phyloP scores from a whole-genome alignment of 2,113 vertebrate species.

The Scomber japonicus region DNA sequence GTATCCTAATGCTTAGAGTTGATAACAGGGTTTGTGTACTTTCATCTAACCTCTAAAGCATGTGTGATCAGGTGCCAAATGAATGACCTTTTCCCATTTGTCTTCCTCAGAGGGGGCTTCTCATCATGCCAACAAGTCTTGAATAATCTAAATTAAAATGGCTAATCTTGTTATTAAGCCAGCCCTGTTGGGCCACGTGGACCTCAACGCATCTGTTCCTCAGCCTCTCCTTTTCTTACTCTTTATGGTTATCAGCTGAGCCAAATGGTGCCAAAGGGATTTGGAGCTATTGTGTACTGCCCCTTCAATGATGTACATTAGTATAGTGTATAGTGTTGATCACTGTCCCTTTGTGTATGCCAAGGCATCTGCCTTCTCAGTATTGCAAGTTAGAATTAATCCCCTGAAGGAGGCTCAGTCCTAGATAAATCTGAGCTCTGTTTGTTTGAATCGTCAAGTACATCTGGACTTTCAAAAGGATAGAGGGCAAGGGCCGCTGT shows the following conservation, averaged over 20 bases:
- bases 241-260: constrained; percentile 43
- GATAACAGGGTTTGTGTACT: constrained; percentile 37
- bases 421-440: constrained; percentile 44
- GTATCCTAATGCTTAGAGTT: constrained; percentile 16
- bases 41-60: constrained; percentile 23
- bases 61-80: constrained; percentile 61
- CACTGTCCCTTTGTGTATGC: constrained; percentile 48
- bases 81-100: constrained; percentile 57
- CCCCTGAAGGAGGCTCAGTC: constrained; percentile 39
- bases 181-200: constrained; percentile 62
- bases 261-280: constrained; percentile 51
- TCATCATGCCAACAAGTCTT: constrained; percentile 55
- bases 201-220: constrained; percentile 62
- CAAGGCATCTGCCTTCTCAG: constrained; percentile 49
- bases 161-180: constrained; percentile 83
- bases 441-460: constrained; percentile 49
- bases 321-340: constrained; percentile 44
- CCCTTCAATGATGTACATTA: constrained; percentile 58
- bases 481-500: constrained; percentile 34
- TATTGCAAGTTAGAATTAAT: constrained; percentile 55
- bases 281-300: constrained; percentile 38
- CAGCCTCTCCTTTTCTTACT: constrained; percentile 36
- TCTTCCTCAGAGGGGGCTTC: constrained; percentile 32
- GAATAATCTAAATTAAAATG: constrained; percentile 82
- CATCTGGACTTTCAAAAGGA: constrained; percentile 49